Conservation (phyloP, 2,797 vertebrate species). For the Pelobates cultripes region DNA sequence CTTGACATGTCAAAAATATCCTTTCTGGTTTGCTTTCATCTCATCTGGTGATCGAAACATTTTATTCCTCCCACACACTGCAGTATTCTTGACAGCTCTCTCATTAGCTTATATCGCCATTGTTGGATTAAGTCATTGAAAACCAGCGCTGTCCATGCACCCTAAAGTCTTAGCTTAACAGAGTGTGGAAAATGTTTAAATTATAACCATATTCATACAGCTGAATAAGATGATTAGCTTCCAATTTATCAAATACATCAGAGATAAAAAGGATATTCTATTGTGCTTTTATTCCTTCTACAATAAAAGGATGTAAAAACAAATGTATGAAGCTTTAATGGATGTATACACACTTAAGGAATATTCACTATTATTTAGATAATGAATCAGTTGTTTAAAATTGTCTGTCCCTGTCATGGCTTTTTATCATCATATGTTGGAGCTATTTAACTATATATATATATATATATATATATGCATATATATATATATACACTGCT, state of each 20-base stretch:
- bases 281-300: conserved; percentile 27
- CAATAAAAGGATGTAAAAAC: not conserved
- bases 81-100: conserved; percentile 50
- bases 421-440: no score
- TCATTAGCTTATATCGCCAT: conserved; percentile 52
- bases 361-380: no score
- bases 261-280: conserved; percentile 19
- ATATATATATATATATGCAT: no score
- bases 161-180: conserved; percentile 27
- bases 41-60: conserved; percentile 53
- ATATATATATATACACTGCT: no score
- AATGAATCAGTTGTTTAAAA: no score
- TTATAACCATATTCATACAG: conserved; percentile 34
- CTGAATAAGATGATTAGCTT: conserved; percentile 33
- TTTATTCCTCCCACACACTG: conserved; percentile 54
- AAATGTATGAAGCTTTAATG: not conserved
- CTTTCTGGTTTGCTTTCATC: conserved; percentile 52
- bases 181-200: conserved; percentile 38
- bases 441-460: no score
- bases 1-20: conserved; percentile 53
- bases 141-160: conserved; percentile 37
- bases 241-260: conserved; percentile 32
- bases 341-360: no score
- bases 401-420: no score
- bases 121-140: conserved; percentile 50